Evolutionary conservation across 2,797 vertebrate genomes (phyloP).

Genomic region (Okamejei kenojei): DNA sequence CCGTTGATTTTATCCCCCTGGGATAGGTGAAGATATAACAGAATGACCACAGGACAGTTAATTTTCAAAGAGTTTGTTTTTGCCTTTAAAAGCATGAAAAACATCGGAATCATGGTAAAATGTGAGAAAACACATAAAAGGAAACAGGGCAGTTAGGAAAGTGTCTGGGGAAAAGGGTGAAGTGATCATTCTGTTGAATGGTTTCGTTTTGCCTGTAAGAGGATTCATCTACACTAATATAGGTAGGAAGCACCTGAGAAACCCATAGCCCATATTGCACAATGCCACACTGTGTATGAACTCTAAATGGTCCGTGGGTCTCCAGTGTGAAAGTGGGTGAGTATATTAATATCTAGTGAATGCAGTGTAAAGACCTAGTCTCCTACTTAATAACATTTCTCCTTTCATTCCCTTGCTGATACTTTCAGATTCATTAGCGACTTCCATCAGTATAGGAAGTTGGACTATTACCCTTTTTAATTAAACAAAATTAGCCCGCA

Average conservation of each 20-base stretch:
- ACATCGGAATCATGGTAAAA: neutral
- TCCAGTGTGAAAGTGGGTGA: neutral
- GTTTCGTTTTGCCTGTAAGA: slow-evolving; percentile 21
- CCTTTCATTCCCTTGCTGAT: slow-evolving; percentile 28
- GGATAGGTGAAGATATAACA: neutral
- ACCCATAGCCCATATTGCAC: neutral
- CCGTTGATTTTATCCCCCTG: neutral
- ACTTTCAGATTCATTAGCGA: slow-evolving; percentile 28
- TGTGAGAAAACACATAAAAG: slow-evolving; percentile 11
- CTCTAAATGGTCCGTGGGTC: neutral
- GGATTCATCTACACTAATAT: slow-evolving; percentile 16
- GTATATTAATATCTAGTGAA: slow-evolving; percentile 5
- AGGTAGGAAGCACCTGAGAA: slow-evolving; percentile 24
- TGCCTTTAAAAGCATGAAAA: neutral
- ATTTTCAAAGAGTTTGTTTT: neutral
- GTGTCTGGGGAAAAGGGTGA: neutral
- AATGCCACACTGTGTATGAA: slow-evolving; percentile 21
- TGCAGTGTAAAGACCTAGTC: slow-evolving; percentile 10
- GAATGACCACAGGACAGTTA: neutral
- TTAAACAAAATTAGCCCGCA: slow-evolving; percentile 22
- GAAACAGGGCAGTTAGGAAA: slow-evolving; percentile 5
- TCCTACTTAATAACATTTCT: slow-evolving; percentile 15
- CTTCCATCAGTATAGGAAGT: slow-evolving; percentile 33
- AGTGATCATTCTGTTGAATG: slow-evolving; percentile 31
- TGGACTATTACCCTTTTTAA: slow-evolving; percentile 36